phyloP scores from a whole-genome alignment of 1,140 invertebrate genomes.

The Campoletis sonorensis region DNA sequence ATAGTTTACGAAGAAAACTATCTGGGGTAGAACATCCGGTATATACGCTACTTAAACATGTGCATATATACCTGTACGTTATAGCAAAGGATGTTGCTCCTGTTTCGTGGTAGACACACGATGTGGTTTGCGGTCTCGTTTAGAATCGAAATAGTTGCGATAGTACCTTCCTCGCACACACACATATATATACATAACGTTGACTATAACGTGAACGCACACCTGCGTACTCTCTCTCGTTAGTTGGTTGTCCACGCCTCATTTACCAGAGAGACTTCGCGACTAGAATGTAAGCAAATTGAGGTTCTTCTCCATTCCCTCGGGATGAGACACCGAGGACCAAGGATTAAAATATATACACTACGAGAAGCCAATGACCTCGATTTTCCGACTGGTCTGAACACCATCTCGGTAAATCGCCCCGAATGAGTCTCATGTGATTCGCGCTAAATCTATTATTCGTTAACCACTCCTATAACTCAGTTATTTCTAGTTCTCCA shows the following conservation, averaged over 20 bases:
- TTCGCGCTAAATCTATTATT: background rate
- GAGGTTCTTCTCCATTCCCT: background rate
- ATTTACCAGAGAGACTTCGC: background rate
- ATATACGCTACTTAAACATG: background rate
- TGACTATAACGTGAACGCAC: background rate
- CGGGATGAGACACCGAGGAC: background rate
- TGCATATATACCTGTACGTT: background rate
- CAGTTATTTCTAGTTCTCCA: background rate
- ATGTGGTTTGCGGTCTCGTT: constrained; percentile 41
- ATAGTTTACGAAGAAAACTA: too few species aligned
- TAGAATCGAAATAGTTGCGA: constrained; percentile 45
- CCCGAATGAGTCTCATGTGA: background rate
- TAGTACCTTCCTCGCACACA: background rate
- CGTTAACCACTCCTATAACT: background rate
- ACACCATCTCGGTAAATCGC: background rate
- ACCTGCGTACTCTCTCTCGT: constrained; percentile 28
- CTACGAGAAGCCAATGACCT: background rate
- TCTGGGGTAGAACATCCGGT: background rate
- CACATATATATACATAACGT: background rate
- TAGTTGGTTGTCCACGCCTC: constrained; percentile 31
- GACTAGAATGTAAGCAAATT: constrained; percentile 18
- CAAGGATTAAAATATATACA: background rate
- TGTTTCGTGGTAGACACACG: constrained; percentile 18
- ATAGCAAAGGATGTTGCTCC: background rate
- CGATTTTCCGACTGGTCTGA: background rate